phyloP scores from a whole-genome alignment of 2,797 vertebrate species.

The Phoebastria nigripes region DNA sequence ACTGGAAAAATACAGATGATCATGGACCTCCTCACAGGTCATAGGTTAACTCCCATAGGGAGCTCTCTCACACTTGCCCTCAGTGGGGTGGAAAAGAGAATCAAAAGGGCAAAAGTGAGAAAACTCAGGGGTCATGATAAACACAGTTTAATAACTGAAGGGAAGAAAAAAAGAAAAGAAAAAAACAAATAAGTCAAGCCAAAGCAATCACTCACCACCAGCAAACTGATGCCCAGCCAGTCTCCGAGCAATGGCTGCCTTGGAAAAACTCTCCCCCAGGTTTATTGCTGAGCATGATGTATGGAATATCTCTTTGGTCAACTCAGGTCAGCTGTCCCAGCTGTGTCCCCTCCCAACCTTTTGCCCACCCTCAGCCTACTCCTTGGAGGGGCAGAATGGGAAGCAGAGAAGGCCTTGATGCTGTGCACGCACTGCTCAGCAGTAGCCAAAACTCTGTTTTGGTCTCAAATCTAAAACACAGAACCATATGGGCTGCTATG shows the following conservation, averaged over 20 bases:
- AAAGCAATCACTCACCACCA: neutral
- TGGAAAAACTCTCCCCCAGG: neutral
- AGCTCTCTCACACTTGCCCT: fast-evolving
- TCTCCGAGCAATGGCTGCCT: neutral
- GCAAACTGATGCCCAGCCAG: neutral
- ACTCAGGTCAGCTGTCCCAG: too few species aligned
- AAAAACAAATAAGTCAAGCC: neutral
- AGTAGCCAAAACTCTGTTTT: neutral
- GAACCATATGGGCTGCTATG: neutral
- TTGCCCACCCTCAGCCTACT: too few species aligned
- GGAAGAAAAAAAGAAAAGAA: neutral
- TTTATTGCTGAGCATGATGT: neutral
- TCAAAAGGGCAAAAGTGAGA: neutral
- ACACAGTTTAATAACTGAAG: neutral
- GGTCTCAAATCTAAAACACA: neutral
- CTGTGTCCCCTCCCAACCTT: too few species aligned
- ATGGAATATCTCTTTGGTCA: neutral
- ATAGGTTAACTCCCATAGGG: fast-evolving
- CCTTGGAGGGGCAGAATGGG: too few species aligned
- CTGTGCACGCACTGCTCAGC: too few species aligned
- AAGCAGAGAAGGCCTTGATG: too few species aligned
- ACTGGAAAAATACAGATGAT: neutral
- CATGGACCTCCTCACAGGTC: neutral
- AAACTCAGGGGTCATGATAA: neutral
- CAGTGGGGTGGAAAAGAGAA: neutral